Evolutionary conservation across 2,113 vertebrate species (phyloP), one percentile per base, ranked within the genome.

Genomic region (Embiotoca jacksoni): DNA sequence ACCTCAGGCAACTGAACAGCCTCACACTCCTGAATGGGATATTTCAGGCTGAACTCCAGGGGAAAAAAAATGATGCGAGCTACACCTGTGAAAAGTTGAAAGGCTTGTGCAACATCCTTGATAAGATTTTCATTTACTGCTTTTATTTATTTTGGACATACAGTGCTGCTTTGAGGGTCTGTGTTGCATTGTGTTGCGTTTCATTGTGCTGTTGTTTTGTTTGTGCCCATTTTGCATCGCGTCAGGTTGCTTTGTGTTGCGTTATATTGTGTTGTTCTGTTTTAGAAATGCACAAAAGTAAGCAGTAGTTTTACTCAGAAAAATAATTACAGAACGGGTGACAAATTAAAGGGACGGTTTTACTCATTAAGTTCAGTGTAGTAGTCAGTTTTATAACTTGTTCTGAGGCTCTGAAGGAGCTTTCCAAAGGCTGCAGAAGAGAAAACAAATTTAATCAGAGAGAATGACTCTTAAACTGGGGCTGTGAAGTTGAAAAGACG

Each of bases 1-100:
- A 88, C 91, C 83, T 73, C 50, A 7, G 85, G 85, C 88, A 56
- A 72, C 66, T 66, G 32, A 70, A 82, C 76, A 64, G 10, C 63
- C 11, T 70, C 41, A n/a, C 6, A 4, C 74, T 70, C 55, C 67
- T 14, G 9, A 57, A 63, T 61, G 80, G 50, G 47, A 74, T 84
- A 70, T 82, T 82, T 74, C 60, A 47, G 2, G 5, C 56, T 63
- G 67, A 70, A 80, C 80, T 87, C 82, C 0, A 36, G 77, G 80
- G 71, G 23, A 23, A 23, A 23, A 23, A 35, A 78, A 83, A 68
- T 65, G 59, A 82, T 39, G 56, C 1, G 73, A 81, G 73, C 74
- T 33, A 44, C 52, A 72, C 64, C 72, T 73, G 72, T 35, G 60
- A 65, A 65, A 76, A 69, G 71, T 69, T 82, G 58, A 87, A 80